phyloP scores from a whole-genome alignment of 2,113 vertebrate genomes.

The Nestor notabilis region DNA sequence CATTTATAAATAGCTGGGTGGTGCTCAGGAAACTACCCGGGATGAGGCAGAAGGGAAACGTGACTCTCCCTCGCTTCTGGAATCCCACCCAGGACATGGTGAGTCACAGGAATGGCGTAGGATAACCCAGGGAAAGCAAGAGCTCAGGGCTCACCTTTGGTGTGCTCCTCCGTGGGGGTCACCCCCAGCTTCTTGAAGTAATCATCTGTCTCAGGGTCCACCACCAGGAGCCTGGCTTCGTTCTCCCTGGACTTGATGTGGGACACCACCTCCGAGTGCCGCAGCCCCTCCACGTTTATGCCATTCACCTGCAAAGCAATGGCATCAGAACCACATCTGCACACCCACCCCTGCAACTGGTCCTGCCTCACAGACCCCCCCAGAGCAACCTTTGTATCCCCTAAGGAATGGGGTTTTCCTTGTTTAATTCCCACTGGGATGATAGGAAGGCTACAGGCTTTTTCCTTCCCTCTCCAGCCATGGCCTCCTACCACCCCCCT shows the following conservation, averaged over 20 bases:
- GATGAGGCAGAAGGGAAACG: slow-evolving; percentile 45
- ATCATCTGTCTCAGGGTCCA: slow-evolving; percentile 87
- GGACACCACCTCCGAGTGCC: slow-evolving; percentile 89
- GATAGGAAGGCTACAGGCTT: not conserved
- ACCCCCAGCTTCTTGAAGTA: slow-evolving; percentile 87
- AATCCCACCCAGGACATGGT: not conserved
- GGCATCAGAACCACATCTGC: accelerated
- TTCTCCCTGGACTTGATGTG: slow-evolving; percentile 81
- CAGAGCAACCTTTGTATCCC: not conserved
- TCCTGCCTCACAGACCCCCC: not conserved
- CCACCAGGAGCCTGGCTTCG: slow-evolving; percentile 86
- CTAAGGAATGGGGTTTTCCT: not conserved
- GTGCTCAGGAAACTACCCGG: slow-evolving; percentile 28
- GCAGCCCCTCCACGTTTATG: slow-evolving; percentile 82
- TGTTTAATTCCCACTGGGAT: accelerated
- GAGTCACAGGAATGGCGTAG: accelerated
- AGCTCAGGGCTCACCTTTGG: slow-evolving; percentile 79
- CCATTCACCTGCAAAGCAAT: slow-evolving; percentile 84
- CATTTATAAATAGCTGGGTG: slow-evolving; percentile 42
- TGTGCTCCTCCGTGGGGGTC: slow-evolving; percentile 79
- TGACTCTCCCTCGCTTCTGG: not conserved
- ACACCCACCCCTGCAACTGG: not conserved
- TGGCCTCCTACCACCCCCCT: accelerated
- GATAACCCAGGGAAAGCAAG: not conserved
- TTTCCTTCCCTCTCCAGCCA: not conserved